Evolutionary conservation across 2,888 invertebrate genomes (phyloP), one percentile per base, ranked within the genome.

Genomic region (Hirtodrosophila cameraria): DNA sequence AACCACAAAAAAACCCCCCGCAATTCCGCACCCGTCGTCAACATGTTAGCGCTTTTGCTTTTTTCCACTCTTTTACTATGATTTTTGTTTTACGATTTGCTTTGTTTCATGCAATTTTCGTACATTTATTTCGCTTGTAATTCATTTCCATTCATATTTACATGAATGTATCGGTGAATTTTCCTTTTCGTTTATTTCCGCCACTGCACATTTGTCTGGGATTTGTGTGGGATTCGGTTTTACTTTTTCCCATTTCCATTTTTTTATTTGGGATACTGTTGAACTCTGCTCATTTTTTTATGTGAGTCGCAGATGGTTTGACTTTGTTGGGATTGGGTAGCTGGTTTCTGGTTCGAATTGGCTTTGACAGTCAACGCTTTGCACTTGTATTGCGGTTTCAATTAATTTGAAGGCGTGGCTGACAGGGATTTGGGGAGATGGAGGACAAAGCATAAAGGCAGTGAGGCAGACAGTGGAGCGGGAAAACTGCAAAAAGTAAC

Each of bases 71-170:
- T 58, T 58, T 64, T 55, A 54, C 53, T 62, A 42, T 57, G 39
- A 46, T 74, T 79, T 81, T 65, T 79, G 75, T 65, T 58, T 25
- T 28, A 42, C 48, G 41, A 15, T 82, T 75, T 48, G 70, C 62
- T 66, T 77, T 81, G 75, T 75, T 84, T 64, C 66, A 55, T 71
- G 70, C 84, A 68, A 70, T 81, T 81, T 78, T 74, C 69, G 71
- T 76, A 82, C 84, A 82, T 82, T 82, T 84, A 82, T 82, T 78
- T 75, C 62, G 68, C 82, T 75, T 84, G 84, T 82, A 84, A 82
- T 82, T 84, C 84, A 82, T 82, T 81, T 81, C 76, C 78, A 82
- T 82, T 81, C 82, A 81, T 84, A 84, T 82, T 84, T 78, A 81
- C 78, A 78, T 71, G 73, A 41, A 63, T 67, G 53, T 67, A 74